Evolutionary conservation across 2,797 vertebrate genomes (phyloP).

Genomic region (Pelochelys cantorii): DNA sequence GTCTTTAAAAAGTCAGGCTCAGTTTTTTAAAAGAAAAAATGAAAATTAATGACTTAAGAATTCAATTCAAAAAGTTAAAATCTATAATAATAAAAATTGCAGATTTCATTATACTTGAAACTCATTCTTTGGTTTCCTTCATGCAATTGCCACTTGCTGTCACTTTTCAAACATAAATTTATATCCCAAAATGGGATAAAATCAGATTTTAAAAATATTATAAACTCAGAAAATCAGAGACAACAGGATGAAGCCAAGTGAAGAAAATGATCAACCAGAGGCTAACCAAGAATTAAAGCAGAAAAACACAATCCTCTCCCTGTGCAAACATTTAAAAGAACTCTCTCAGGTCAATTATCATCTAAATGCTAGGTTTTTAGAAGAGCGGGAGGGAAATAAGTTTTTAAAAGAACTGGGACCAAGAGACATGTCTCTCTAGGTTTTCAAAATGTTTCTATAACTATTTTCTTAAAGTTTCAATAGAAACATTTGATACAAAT

Average conservation of each 20-base stretch:
- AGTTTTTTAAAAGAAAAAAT: not conserved
- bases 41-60: not conserved
- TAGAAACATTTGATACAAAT: not conserved
- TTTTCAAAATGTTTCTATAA: not conserved
- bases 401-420: not conserved
- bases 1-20: not conserved
- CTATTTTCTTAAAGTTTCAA: not conserved
- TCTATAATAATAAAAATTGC: not conserved
- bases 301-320: not conserved
- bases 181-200: not conserved
- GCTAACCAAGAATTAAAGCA: not conserved
- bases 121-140: not conserved
- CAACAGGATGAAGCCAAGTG: not conserved
- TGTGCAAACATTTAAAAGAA: not conserved
- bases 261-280: not conserved
- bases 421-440: not conserved
- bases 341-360: not conserved
- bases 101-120: not conserved
- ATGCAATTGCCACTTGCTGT: not conserved
- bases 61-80: not conserved
- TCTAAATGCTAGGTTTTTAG: not conserved
- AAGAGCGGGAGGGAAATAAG: not conserved
- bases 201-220: not conserved
- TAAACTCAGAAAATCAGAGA: not conserved
- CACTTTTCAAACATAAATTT: not conserved